Percentiles rank a stretch among this genome's conserved stretches.
phyloP scores from a whole-genome alignment of 1,140 invertebrate genomes.

The Piezodorus guildinii region DNA sequence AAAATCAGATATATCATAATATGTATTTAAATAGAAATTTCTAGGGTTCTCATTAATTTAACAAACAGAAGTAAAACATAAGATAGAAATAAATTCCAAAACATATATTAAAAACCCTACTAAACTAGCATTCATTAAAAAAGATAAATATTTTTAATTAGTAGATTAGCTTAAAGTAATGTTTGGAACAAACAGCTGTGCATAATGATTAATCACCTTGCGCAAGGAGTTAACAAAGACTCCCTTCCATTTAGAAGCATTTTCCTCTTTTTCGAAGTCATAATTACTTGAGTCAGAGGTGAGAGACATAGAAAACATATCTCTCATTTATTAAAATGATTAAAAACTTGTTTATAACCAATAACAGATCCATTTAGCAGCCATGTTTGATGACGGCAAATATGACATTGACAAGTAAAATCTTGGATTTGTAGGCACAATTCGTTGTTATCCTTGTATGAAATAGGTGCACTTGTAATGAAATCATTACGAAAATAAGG shows the following conservation, averaged over 20 bases:
- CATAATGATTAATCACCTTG: constrained; percentile 42
- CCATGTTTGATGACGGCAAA: constrained; percentile 24
- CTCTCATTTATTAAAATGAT: constrained; percentile 23
- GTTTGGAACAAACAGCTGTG: constrained; percentile 9
- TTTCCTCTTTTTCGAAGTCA: constrained; percentile 79
- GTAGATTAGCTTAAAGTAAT: neutral
- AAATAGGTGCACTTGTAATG: neutral
- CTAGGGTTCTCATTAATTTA: too few species aligned
- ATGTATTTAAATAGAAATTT: too few species aligned
- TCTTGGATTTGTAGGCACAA: too few species aligned
- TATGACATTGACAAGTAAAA: constrained; percentile 12
- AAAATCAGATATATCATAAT: too few species aligned
- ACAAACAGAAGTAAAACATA: too few species aligned
- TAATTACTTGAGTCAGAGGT: constrained; percentile 47
- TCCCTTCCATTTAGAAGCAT: constrained; percentile 77
- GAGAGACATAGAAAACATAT: constrained; percentile 44
- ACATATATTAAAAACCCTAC: neutral
- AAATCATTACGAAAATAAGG: neutral
- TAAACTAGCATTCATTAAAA: neutral
- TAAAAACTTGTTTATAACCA: constrained; percentile 10
- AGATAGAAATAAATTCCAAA: neutral
- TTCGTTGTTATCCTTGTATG: too few species aligned
- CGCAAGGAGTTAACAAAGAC: constrained; percentile 67
- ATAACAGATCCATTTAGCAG: constrained; percentile 16
- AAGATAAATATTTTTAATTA: neutral